These are phyloP conservation scores for Dendrolimus pini DNA, from an alignment of 2,888 invertebrate species.

Conservation along the genomic window DNA sequence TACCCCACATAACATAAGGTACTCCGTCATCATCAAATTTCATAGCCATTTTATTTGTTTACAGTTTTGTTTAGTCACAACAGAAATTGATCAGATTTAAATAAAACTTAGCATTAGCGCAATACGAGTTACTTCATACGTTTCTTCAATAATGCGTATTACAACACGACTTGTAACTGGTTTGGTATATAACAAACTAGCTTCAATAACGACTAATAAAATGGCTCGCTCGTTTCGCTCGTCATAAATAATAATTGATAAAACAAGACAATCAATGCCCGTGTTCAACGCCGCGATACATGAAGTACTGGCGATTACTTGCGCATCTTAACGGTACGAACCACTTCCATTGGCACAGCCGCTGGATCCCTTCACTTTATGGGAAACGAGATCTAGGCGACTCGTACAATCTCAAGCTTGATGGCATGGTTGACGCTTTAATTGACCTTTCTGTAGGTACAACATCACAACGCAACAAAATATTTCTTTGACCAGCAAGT, in stretches of 20 bases:
- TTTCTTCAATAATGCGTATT: not conserved
- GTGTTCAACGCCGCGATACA: not conserved
- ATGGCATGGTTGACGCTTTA: no score
- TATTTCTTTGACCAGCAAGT: no score
- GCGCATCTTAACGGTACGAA: slow-evolving; percentile 2
- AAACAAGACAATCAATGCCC: not conserved
- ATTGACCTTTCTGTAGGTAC: no score
- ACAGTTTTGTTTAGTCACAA: not conserved
- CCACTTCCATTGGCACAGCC: not conserved
- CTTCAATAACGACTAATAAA: not conserved
- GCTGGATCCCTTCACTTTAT: not conserved
- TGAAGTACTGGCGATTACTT: not conserved
- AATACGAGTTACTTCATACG: not conserved
- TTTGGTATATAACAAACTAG: not conserved
- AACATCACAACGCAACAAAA: no score
- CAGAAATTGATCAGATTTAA: no score
- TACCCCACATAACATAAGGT: slow-evolving; percentile 80
- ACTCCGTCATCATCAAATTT: slow-evolving; percentile 71
- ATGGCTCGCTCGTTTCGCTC: no score
- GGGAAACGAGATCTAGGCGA: not conserved
- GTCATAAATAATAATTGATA: not conserved
- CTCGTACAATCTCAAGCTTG: no score
- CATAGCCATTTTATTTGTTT: slow-evolving; percentile 46
- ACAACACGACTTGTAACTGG: not conserved
- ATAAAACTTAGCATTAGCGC: not conserved